Evolutionary conservation across 2,113 vertebrate genomes (phyloP).

Genomic region (Balaenoptera acutorostrata): DNA sequence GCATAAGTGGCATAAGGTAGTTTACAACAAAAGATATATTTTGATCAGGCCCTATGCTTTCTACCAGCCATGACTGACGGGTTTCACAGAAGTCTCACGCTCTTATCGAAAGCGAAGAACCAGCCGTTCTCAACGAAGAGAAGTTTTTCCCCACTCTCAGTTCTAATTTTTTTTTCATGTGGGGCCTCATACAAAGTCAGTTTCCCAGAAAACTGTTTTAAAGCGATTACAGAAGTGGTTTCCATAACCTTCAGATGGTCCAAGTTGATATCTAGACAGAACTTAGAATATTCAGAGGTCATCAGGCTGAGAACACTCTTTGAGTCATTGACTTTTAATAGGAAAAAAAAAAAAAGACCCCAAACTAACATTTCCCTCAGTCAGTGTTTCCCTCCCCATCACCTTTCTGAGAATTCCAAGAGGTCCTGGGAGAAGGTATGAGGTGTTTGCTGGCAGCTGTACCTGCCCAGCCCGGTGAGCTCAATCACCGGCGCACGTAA

Average conservation of each 20-base stretch:
- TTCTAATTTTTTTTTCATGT: not conserved
- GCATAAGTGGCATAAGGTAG: not conserved
- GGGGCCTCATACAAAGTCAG: not conserved
- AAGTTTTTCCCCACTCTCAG: not conserved
- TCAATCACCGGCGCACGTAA: fast-evolving
- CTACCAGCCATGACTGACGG: not conserved
- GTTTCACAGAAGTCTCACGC: not conserved
- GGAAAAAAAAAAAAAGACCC: not conserved
- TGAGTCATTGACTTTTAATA: not conserved
- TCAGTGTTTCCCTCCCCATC: not conserved
- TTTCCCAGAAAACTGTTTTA: not conserved
- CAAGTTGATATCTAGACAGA: not conserved
- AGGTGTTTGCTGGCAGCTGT: not conserved
- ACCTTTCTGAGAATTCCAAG: not conserved
- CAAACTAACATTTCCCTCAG: not conserved
- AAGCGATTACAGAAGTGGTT: not conserved
- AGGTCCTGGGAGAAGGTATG: not conserved
- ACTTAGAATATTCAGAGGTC: not conserved
- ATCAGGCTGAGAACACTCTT: not conserved
- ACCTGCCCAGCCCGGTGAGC: not conserved
- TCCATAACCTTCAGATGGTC: not conserved
- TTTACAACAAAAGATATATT: not conserved
- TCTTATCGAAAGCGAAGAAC: not conserved
- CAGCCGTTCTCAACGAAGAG: not conserved
- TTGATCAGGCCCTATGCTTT: too few relatives aligned